Evolutionary conservation across 92 coral and sea anemone species (phyloP), one percentile per base, ranked within the genome.

Genomic region (Zoanthus gigantus): DNA sequence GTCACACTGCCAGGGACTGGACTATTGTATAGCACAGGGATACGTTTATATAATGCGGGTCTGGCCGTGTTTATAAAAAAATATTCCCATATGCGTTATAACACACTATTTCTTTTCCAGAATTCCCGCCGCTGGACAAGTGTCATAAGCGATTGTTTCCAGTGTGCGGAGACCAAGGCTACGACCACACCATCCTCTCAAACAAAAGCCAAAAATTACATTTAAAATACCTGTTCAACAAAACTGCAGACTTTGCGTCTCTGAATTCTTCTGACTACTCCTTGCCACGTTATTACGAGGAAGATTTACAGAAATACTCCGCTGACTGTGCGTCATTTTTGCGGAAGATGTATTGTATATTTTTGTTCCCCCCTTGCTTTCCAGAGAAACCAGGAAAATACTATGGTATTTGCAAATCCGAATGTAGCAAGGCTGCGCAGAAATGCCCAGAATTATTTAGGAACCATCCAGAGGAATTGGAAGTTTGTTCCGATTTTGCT

Each of bases 231-330:
- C 2, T 17, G 6, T 73, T 42, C 42, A 44, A 73, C 42, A 73
- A 73, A 17, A 73, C 77, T 11, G 23, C 6, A 15, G 1, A 58
- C 66, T 42, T 0, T 4, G 50, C 76, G 37, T 17, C 77, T 0
- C 7, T 73, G 11, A 73, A 73, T 37, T 52, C 77, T 29, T 73
- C 77, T 13, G 77, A 73, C 17, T 73, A 73, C 77, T 37, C 77
- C 12, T 42, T 72, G 16, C 77, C 77, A 23, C 30, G 17, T 23
- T 1, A 1, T 42, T 12, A 14, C 2, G 77, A 72, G 23, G 3
- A 29, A 2, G 11, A 15, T 0, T 37, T 72, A 42, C 42, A 42
- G 16, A 72, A 31, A 42, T 72, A 37, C 16, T 72, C 77, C 11
- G 0, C 77, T 13, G 44, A 73, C 16, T 73, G 77, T 13, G 54